Evolutionary conservation across 2,888 invertebrate species (phyloP).

Genomic region (Hecatera dysodea): DNA sequence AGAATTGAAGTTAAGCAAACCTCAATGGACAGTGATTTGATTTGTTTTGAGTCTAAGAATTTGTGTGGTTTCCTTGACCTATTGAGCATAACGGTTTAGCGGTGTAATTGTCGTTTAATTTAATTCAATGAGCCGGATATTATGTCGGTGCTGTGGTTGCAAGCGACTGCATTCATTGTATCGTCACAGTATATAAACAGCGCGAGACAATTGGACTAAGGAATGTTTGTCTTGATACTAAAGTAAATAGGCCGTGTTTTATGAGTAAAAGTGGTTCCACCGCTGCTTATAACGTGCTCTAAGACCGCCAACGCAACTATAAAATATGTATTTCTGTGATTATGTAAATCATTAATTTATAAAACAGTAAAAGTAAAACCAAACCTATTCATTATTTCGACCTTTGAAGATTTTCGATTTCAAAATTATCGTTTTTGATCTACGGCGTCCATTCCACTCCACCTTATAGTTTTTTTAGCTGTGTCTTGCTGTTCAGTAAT

Average conservation of each 20-base stretch:
- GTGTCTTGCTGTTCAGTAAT: constrained; percentile 38
- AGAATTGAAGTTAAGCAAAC: constrained; percentile 73
- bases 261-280: constrained; percentile 2
- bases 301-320: not conserved
- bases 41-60: constrained; percentile 58
- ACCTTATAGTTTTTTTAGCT: constrained; percentile 13
- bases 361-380: not conserved
- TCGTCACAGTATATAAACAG: constrained; percentile 67
- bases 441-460: constrained; percentile 5
- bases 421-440: constrained; percentile 19
- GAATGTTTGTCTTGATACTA: constrained; percentile 50
- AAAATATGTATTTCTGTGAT: not conserved
- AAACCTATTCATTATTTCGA: not conserved
- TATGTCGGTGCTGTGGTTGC: constrained; percentile 53
- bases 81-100: constrained; percentile 29
- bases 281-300: not conserved
- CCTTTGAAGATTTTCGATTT: no score
- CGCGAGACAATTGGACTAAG: constrained; percentile 65
- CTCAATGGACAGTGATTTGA: constrained; percentile 54
- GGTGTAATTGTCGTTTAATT: constrained; percentile 44
- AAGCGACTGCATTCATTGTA: constrained; percentile 66
- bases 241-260: constrained; percentile 38
- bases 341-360: not conserved
- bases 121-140: constrained; percentile 53
- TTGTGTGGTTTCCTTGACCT: constrained; percentile 65